Evolutionary conservation across 2,797 vertebrate species (phyloP).

Genomic region (Crocodylus rhombifer): DNA sequence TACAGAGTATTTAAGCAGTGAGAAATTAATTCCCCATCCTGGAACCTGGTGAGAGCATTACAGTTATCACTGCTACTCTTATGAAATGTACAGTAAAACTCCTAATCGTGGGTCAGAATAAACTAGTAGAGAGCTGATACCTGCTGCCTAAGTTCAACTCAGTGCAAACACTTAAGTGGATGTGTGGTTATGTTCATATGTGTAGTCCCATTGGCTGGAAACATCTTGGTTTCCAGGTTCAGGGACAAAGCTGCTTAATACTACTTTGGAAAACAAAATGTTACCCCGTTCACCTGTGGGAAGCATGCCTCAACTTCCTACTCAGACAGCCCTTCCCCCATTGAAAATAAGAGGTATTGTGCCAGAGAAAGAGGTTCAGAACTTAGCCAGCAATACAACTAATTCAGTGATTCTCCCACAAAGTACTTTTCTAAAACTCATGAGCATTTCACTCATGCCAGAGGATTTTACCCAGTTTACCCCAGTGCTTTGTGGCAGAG

Average conservation of each 20-base stretch:
- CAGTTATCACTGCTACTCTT: neutral
- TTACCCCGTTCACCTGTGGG: neutral
- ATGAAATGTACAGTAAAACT: neutral
- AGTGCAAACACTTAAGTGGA: neutral
- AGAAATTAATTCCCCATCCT: neutral
- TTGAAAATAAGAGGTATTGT: neutral
- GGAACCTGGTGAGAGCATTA: neutral
- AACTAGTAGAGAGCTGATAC: neutral
- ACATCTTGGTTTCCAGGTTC: neutral
- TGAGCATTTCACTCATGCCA: neutral
- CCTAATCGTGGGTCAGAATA: neutral
- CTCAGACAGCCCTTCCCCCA: neutral
- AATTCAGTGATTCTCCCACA: constrained; percentile 17
- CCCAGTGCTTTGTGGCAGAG: neutral
- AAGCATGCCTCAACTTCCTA: neutral
- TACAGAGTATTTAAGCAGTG: too few species aligned
- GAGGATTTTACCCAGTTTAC: neutral
- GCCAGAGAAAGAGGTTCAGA: neutral
- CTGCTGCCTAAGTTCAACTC: neutral
- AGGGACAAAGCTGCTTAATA: neutral
- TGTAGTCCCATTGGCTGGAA: neutral
- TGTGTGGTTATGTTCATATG: neutral
- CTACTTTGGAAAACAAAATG: neutral
- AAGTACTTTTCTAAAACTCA: constrained; percentile 16
- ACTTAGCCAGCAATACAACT: neutral